Base-by-base conservation (phyloP, 2,797 vertebrate genomes). In the Amazona ochrocephala region DNA sequence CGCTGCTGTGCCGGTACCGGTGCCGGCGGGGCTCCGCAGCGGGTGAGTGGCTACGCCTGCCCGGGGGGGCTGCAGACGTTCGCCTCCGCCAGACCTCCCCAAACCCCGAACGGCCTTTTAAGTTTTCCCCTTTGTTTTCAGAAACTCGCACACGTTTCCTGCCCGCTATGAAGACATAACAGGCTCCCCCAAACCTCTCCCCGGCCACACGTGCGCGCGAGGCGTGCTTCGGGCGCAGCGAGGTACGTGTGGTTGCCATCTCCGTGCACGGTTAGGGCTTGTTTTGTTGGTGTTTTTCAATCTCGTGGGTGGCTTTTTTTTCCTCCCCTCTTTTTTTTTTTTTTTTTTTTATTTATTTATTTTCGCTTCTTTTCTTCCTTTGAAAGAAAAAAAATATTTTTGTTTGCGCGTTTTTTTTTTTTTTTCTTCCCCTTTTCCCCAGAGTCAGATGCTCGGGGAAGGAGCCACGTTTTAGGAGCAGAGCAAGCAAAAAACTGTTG, bases 101-200 rank as follows among this genome's bases (percentile, higher is more conserved):
- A 78, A 89, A 50, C 44, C 74, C 54, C 5, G 5, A 45, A 21
- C 54, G 87, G 47, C 56, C 84, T 95, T 94, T 95, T 87, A 92
- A 95, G 84, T 93, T 93, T 78, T 72, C 68, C 73, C 81, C 81
- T 95, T 93, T 96, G 93, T 95, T 95, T 96, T 87, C 90, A 92
- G 87, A 90, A 92, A 84, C 58, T 64, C 82, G 72, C 19, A 76
- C 71, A 86, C 78, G 37, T 93, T 95, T 95, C 86, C 93, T 94
- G 87, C 66, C 81, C 56, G 30, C 42, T 62, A 29, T 53, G 92
- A 77, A 90, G 84, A 65, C 80, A 34, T 41, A 78, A 62, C 56
- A 61, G 67, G 67, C 70, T 75, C 71, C 81, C 82, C 87, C 18
- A 81, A 91, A 94, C 70, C 71, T 93, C 70, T 86, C 39, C 44